phyloP scores from a whole-genome alignment of 1,140 invertebrate species.

The Aphidius ervi region DNA sequence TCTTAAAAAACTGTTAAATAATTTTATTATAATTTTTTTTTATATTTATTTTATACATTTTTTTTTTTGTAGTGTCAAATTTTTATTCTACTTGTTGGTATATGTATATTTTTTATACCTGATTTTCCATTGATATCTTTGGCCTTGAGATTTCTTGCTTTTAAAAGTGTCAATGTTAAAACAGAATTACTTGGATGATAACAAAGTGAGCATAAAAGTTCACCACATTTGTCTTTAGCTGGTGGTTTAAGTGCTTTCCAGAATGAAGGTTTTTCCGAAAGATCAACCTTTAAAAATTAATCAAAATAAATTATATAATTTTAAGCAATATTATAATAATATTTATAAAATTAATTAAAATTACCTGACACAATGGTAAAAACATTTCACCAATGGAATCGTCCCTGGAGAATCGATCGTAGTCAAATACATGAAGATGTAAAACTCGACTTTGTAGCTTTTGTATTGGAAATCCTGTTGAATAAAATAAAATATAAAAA shows the following conservation, averaged over 20 bases:
- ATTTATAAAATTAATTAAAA: conserved; percentile 25
- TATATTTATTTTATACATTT: too few species aligned
- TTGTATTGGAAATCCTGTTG: conserved; percentile 80
- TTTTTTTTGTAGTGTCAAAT: not conserved
- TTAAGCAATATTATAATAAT: not conserved
- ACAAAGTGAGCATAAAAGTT: conserved; percentile 84
- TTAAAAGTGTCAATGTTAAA: conserved; percentile 80
- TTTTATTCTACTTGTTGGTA: too few species aligned
- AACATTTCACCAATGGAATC: conserved; percentile 96
- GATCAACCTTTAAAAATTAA: conserved; percentile 65
- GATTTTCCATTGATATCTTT: conserved; percentile 95
- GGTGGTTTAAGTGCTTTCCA: conserved; percentile 91
- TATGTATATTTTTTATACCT: conserved; percentile 57
- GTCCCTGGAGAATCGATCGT: conserved; percentile 90
- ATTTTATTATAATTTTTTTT: too few species aligned
- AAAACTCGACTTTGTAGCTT: conserved; percentile 87
- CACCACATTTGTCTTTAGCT: conserved; percentile 87
- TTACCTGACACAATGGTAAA: conserved; percentile 86
- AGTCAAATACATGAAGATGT: conserved; percentile 93
- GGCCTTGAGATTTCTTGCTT: conserved; percentile 87
- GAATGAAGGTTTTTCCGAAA: conserved; percentile 86
- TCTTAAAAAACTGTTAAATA: too few species aligned
- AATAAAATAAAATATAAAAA: not conserved
- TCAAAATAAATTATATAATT: not conserved
- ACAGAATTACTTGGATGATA: conserved; percentile 90